A percentile compares a stretch with the other conserved stretches of the same genome.
These are phyloP conservation scores for Timema podura DNA, from an alignment of 2,888 invertebrate species.

Conservation along the genomic window DNA sequence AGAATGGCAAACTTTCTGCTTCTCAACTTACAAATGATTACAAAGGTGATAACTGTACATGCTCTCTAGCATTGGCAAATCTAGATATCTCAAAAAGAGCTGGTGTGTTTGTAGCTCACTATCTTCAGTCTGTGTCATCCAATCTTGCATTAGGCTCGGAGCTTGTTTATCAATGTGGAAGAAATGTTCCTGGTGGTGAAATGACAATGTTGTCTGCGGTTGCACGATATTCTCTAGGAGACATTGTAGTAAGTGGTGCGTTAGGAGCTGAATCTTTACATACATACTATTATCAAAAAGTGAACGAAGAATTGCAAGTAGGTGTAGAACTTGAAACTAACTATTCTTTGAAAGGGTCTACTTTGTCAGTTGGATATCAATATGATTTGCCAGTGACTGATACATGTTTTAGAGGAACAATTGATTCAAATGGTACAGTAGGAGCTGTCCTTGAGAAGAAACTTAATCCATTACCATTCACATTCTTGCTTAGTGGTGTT, in stretches of 20 bases:
- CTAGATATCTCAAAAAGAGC: constrained; percentile 84
- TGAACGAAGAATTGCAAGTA: constrained; percentile 84
- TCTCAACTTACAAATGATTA: constrained; percentile 87
- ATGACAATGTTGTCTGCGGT: constrained; percentile 83
- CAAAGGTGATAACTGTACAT: constrained; percentile 79
- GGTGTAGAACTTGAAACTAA: constrained; percentile 96
- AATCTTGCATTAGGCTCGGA: constrained; percentile 85
- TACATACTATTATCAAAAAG: constrained; percentile 90
- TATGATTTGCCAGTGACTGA: constrained; percentile 93
- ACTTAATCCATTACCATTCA: constrained; percentile 87
- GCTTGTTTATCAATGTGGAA: constrained; percentile 77
- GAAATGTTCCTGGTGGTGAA: constrained; percentile 81
- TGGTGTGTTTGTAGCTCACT: constrained; percentile 78
- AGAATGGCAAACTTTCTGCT: constrained; percentile 81
- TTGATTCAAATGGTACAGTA: constrained; percentile 90
- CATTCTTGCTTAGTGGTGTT: constrained; percentile 86
- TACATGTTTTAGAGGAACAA: constrained; percentile 87
- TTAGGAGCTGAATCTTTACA: constrained; percentile 76
- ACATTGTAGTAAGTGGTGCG: constrained; percentile 49
- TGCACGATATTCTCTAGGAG: constrained; percentile 68
- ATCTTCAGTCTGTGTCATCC: constrained; percentile 81
- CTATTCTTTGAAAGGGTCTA: constrained; percentile 83
- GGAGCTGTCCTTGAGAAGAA: constrained; percentile 93
- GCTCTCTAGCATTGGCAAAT: constrained; percentile 86
- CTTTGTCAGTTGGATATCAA: constrained; percentile 90